Conservation (phyloP, 2,888 invertebrate species). For the Diachrysia chrysitis region DNA sequence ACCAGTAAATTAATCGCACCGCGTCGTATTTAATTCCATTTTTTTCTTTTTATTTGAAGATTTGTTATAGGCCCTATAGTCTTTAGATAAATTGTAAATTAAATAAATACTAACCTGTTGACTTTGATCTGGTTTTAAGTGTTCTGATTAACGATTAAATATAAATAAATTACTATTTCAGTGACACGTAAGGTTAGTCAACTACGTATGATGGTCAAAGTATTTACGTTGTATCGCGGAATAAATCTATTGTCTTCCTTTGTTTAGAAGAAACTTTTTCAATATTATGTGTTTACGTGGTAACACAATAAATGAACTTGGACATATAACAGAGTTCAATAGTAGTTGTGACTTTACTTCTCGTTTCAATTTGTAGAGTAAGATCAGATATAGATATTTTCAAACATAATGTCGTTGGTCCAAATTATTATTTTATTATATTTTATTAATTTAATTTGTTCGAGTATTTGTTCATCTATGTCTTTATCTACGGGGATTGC, state of each 20-base stretch:
- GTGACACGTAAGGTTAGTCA: not conserved
- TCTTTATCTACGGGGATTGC: not conserved
- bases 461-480: not conserved
- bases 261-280: slow-evolving; percentile 7
- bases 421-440: slow-evolving; percentile 7
- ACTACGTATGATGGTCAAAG: not conserved
- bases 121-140: too few relatives aligned
- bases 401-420: slow-evolving; percentile 22
- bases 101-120: too few relatives aligned
- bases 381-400: not conserved
- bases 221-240: not conserved
- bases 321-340: not conserved
- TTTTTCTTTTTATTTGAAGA: too few relatives aligned
- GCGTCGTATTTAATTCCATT: too few relatives aligned
- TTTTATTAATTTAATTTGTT: slow-evolving; percentile 1
- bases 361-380: not conserved
- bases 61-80: too few relatives aligned
- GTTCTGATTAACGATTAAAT: not conserved
- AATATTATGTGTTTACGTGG: slow-evolving; percentile 11
- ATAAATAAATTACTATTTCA: not conserved
- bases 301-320: not conserved
- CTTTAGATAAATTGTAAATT: too few relatives aligned
- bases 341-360: not conserved
- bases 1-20: too few relatives aligned
- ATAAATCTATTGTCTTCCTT: slow-evolving; percentile 7